Base-by-base conservation (phyloP, 2,113 vertebrate genomes). In the Cebus imitator region DNA sequence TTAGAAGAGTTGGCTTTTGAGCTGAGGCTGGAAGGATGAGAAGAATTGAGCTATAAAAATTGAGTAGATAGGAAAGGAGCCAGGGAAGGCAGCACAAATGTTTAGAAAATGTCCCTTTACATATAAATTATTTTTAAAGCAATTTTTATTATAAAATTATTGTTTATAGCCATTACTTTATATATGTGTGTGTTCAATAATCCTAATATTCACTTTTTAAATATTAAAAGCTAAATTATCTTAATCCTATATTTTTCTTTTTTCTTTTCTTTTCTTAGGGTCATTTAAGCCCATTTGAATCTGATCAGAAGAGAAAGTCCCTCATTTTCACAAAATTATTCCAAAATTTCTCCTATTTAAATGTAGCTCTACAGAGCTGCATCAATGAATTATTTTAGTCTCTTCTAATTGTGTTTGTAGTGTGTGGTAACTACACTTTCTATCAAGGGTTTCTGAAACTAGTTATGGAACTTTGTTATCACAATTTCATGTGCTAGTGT, bases 401-500 rank as follows among this genome's bases (percentile, higher is more conserved):
- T 84, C 30, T 89, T 73, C 11, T 88, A 55, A 30, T 37, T 86
- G 79, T 55, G 13, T 55, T 91, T 48, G 21, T 17, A 93, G 23
- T 43, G 17, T 57, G 14, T 70, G 35, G 8, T 80, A 58, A 61
- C 50, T 66, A 4, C 55, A 5, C 89, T 78, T 95, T 64, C 57
- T 76, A 80, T 64, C 52, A 50, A 90, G 18, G 32, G 27, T 87
- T 97, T 93, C 23, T 80, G 25, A 95, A 68, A 90, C 30, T 75
- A 90, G 48, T 35, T 85, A 91, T 9, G 79, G 10, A 83, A 91
- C 20, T 43, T 87, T 91, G 90, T 81, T 58, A 93, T 81, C n/a
- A 83, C 52, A 70, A 61, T 55, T 72, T 79, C 84, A 68, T 80
- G 25, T 20, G 55, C 2, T 86, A 76, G 61, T 75, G 25, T 81